Conservation (phyloP, 2,797 vertebrate genomes). For the Microcaecilia unicolor region DNA sequence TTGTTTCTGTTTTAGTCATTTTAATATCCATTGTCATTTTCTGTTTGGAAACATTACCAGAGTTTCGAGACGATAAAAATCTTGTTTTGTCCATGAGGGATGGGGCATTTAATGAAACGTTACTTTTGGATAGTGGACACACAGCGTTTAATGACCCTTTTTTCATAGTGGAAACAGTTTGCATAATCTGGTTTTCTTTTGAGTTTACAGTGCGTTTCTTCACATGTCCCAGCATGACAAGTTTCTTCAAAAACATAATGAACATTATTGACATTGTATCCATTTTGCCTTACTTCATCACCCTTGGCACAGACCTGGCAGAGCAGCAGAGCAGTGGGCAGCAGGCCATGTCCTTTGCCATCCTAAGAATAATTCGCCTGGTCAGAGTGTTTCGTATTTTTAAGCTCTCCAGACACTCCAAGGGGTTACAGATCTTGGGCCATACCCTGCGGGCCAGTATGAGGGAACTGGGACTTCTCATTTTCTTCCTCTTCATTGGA, state of each 20-base stretch:
- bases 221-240: conserved; percentile 86
- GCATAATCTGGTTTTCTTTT: conserved; percentile 98
- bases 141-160: conserved; percentile 96
- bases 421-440: conserved; percentile 95
- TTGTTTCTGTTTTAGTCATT: conserved; percentile 94
- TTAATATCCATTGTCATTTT: conserved; percentile 97
- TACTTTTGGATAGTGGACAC: conserved; percentile 59
- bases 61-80: conserved; percentile 88
- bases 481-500: conserved; percentile 96
- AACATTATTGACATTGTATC: conserved; percentile 97
- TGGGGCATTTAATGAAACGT: conserved; percentile 56
- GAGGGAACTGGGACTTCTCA: conserved; percentile 92
- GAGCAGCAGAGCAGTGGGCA: conserved; percentile 63
- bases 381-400: conserved; percentile 97
- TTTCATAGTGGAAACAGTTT: conserved; percentile 96
- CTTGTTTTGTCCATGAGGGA: conserved; percentile 41
- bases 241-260: conserved; percentile 97
- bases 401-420: conserved; percentile 94
- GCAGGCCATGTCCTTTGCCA: conserved; percentile 96
- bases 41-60: conserved; percentile 94
- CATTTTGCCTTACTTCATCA: conserved; percentile 99
- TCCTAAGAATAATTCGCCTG: conserved; percentile 92
- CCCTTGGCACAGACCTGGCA: conserved; percentile 89
- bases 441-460: conserved; percentile 94
- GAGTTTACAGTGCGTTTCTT: conserved; percentile 95